Percentiles rank a stretch among this genome's conserved stretches.
phyloP scores from a whole-genome alignment of 2,888 invertebrate genomes.

The Iselma pallidipennis region DNA sequence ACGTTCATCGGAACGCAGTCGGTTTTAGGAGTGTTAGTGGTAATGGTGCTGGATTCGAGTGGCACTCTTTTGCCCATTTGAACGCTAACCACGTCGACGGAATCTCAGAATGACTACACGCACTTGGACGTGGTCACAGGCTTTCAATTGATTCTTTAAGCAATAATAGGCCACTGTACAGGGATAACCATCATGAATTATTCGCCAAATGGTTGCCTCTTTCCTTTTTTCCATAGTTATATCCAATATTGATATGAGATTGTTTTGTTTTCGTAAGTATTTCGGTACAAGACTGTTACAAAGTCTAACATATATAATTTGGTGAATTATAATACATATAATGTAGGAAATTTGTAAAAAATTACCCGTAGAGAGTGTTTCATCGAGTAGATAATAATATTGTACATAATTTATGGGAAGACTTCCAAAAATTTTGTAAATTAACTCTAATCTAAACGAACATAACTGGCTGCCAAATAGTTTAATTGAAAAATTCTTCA shows the following conservation, averaged over 20 bases:
- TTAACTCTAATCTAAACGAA: too few species aligned
- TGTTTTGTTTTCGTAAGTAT: background rate
- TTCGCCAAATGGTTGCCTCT: background rate
- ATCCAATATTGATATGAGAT: too few species aligned
- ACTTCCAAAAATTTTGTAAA: too few species aligned
- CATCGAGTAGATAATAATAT: too few species aligned
- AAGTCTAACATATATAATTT: too few species aligned
- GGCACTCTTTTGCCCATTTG: slow-evolving; percentile 18
- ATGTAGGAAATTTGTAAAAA: too few species aligned
- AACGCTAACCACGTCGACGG: slow-evolving; percentile 22
- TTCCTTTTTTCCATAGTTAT: background rate
- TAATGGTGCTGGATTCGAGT: background rate
- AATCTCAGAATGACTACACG: slow-evolving; percentile 28
- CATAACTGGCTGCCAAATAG: too few species aligned
- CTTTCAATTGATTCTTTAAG: slow-evolving; percentile 31
- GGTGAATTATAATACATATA: too few species aligned
- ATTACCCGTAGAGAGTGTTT: too few species aligned
- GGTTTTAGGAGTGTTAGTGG: slow-evolving; percentile 7
- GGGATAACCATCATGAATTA: slow-evolving; percentile 17
- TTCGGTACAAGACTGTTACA: too few species aligned
- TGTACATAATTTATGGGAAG: too few species aligned
- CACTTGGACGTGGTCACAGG: slow-evolving; percentile 33
- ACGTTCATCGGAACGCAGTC: slow-evolving; percentile 14
- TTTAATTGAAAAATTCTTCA: too few species aligned
- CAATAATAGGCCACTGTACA: slow-evolving; percentile 25